Percentiles rank a stretch among this genome's conserved stretches.
Evolutionary conservation across 2,113 vertebrate species (phyloP).

Genomic region (Xiphophorus hellerii): DNA sequence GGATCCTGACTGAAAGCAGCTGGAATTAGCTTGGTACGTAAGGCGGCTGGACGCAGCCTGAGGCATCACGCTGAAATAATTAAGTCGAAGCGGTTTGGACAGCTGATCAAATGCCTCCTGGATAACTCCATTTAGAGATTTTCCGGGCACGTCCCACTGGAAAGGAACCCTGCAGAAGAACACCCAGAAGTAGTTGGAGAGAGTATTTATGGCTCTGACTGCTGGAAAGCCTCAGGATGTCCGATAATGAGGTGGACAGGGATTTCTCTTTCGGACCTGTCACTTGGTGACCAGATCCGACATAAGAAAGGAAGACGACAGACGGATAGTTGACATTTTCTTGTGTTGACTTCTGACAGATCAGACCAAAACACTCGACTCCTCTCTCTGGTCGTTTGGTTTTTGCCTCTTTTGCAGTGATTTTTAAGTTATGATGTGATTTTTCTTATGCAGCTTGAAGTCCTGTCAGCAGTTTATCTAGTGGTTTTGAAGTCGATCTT

Average conservation of each 20-base stretch:
- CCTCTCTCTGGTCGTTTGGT: not conserved
- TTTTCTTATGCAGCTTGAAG: too few species aligned
- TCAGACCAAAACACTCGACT: not conserved
- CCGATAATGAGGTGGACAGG: not conserved
- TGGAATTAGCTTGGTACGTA: not conserved
- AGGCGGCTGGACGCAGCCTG: not conserved
- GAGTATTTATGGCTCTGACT: not conserved
- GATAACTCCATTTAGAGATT: too few species aligned
- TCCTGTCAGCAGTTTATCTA: too few species aligned
- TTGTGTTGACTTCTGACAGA: too few species aligned
- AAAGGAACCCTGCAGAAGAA: too few species aligned
- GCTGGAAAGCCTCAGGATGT: not conserved
- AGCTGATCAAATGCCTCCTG: too few species aligned
- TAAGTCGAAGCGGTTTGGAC: too few species aligned
- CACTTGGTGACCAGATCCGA: not conserved
- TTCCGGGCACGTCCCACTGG: too few species aligned
- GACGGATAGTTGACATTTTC: not conserved
- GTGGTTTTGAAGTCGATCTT: too few species aligned
- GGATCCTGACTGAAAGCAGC: not conserved
- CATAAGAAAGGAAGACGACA: not conserved
- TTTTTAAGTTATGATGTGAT: not conserved
- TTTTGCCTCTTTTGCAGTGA: not conserved
- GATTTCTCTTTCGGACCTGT: not conserved
- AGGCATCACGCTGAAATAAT: not conserved
- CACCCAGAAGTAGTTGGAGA: not conserved